A percentile compares a stretch with the other conserved stretches of the same genome.
Conservation (phyloP, 2,888 invertebrate genomes). For the Patella caerulea region DNA sequence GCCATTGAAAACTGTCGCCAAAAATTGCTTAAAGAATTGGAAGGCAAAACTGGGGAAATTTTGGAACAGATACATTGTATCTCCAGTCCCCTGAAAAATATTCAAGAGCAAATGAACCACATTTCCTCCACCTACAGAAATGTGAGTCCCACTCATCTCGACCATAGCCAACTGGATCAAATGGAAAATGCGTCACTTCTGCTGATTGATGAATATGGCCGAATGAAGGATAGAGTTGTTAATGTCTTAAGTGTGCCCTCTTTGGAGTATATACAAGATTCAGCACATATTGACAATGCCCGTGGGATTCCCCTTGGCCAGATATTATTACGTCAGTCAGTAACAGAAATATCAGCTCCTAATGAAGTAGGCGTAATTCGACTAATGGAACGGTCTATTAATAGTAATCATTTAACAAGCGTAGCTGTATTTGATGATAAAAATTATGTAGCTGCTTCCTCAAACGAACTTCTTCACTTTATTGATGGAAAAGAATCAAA, state of each 20-base stretch:
- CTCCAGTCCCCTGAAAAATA: too few relatives aligned
- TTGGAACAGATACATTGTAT: constrained; percentile 23
- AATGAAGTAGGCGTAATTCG: background rate
- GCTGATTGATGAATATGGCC: too few relatives aligned
- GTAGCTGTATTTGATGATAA: background rate
- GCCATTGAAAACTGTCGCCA: constrained; percentile 26
- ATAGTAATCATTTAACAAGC: background rate
- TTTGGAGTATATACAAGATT: too few relatives aligned
- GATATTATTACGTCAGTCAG: background rate
- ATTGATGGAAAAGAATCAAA: background rate
- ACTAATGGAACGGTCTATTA: background rate
- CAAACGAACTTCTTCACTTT: background rate
- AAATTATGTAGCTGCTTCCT: background rate
- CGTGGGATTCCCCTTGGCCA: background rate
- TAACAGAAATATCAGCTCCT: background rate
- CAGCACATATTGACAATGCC: too few relatives aligned
- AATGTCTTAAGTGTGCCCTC: too few relatives aligned
- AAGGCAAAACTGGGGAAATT: constrained; percentile 23
- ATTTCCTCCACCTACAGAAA: too few relatives aligned
- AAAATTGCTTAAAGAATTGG: constrained; percentile 13
- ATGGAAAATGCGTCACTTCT: too few relatives aligned
- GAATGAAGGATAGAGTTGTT: too few relatives aligned
- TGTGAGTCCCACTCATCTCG: too few relatives aligned
- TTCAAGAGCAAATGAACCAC: too few relatives aligned
- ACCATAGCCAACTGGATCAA: too few relatives aligned